Evolutionary conservation across 2,888 invertebrate species (phyloP), one percentile per base, ranked within the genome.

Genomic region (Ptychoptera albimana): DNA sequence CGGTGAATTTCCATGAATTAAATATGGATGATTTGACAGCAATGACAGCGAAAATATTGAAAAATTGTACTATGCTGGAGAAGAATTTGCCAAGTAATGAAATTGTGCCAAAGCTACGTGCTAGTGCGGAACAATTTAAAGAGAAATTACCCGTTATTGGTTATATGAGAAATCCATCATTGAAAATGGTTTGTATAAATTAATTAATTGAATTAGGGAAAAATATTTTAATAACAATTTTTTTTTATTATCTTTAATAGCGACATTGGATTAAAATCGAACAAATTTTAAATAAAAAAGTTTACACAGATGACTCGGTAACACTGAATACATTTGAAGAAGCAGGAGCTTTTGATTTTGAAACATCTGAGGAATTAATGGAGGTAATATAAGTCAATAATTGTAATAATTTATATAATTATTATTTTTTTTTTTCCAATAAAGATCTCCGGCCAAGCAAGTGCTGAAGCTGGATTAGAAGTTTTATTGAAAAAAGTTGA

Each of bases 181-280:
- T 92, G 42, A 81, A 81, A 56, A 68, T 72, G 45, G 64, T 64
- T 53, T 44, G 48, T 29, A 10, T 11, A 10, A 14, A 2, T 15
- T 15, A 31, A 39, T 29, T 34, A 30, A n/a, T n/a, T n/a, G n/a
- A n/a, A n/a, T n/a, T 32, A 12, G 15, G 34, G 31, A 39, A 30
- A 12, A n/a, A 44, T 23, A 30, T 37, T 16, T 36, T 42, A 14
- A 41, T 31, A 44, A 31, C 32, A 32, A 39, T 10, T 14, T 29
- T 9, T 8, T 7, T 2, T 42, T 40, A n/a, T 8, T 39, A 45
- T 23, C 7, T 31, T 14, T 47, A 30, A 8, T 53, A 64, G 43
- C 76, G 91, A 0, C 92, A 92, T 59, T 91, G 89, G 89, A 70
- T 79, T n/a, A 73, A 74, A 56, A 80, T 92, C 38, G 86, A 89